Base-by-base conservation (phyloP, 2,888 invertebrate genomes). In the Cryptus viduatorius region DNA sequence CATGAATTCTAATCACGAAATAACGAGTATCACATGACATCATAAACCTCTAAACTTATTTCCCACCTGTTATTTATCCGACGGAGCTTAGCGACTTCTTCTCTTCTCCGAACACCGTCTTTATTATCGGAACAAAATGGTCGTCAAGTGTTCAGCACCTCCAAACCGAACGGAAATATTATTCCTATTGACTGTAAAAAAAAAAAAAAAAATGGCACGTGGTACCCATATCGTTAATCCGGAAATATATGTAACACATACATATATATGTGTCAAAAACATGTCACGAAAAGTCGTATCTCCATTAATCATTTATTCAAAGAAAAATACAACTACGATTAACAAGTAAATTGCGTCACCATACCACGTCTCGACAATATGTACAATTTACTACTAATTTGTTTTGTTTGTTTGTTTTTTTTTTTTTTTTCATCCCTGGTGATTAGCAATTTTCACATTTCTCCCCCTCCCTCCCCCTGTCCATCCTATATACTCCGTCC, bases 301-400 rank as follows among this genome's bases (percentile, higher is more conserved):
- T 90, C 86, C 90, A 90, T 89, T 90, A 89, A 89, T 91, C 82
- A 89, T 93, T 92, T 91, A 91, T 92, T 93, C 88, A 92, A 92
- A 92, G 90, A 89, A 92, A 91, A 90, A 91, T 92, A 92, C 91
- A 92, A 91, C 90, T 92, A 93, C 88, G 88, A 90, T 91, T 90
- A 92, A 92, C 92, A 53, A 92, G 88, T 91, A 90, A 92, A 92
- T 90, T 90, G 89, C 89, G 88, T 89, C 90, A 90, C 88, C 89
- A 90, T 92, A 91, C 89, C 90, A 90, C 90, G 88, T 90, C 86
- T 88, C 89, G 90, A 91, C 90, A 90, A 88, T 92, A 93, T 93
- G 87, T 93, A 92, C 92, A 91, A 86, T 89, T 88, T 85, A 79
- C 88, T 88, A 89, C 81, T 85, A 73, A 31, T 75, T 82, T 59